Percentiles rank a stretch among this genome's conserved stretches.
Evolutionary conservation across 2,113 vertebrate genomes (phyloP).

Genomic region (Chionodraco myersi): DNA sequence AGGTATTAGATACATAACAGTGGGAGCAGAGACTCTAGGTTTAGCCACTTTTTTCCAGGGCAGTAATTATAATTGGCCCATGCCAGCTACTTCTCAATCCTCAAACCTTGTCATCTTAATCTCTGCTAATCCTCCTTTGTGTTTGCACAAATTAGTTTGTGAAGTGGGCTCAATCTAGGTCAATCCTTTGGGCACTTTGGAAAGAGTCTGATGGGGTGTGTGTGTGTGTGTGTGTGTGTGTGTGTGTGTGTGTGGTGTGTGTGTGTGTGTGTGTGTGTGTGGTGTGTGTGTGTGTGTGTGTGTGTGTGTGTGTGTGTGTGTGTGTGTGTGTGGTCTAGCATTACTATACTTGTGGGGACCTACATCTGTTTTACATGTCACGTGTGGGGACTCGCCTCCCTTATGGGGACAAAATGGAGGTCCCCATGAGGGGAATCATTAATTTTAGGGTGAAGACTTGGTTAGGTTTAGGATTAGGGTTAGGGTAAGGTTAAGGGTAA

Average conservation of each 20-base stretch:
- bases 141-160: slow-evolving; percentile 78
- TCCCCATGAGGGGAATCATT: too few relatives aligned
- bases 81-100: slow-evolving; percentile 70
- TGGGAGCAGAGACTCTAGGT: slow-evolving; percentile 46
- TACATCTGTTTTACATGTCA: too few relatives aligned
- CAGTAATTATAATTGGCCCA: slow-evolving; percentile 81
- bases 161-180: slow-evolving; percentile 79
- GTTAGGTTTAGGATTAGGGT: too few relatives aligned
- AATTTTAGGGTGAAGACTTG: too few relatives aligned
- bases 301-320: slow-evolving; percentile 21
- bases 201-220: slow-evolving; percentile 46
- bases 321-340: not conserved
- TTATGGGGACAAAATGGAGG: too few relatives aligned
- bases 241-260: slow-evolving; percentile 12
- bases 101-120: slow-evolving; percentile 81
- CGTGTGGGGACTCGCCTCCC: too few relatives aligned
- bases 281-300: slow-evolving; percentile 3
- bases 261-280: slow-evolving; percentile 21
- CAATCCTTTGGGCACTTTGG: slow-evolving; percentile 67
- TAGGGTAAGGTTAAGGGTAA: too few relatives aligned
- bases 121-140: slow-evolving; percentile 79
- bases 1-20: slow-evolving; percentile 46
- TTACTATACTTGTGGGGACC: too few relatives aligned
- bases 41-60: slow-evolving; percentile 67
- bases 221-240: slow-evolving; percentile 15